These are phyloP conservation scores for Perdita meconis DNA, from an alignment of 2,888 invertebrate genomes.

Conservation along the genomic window DNA sequence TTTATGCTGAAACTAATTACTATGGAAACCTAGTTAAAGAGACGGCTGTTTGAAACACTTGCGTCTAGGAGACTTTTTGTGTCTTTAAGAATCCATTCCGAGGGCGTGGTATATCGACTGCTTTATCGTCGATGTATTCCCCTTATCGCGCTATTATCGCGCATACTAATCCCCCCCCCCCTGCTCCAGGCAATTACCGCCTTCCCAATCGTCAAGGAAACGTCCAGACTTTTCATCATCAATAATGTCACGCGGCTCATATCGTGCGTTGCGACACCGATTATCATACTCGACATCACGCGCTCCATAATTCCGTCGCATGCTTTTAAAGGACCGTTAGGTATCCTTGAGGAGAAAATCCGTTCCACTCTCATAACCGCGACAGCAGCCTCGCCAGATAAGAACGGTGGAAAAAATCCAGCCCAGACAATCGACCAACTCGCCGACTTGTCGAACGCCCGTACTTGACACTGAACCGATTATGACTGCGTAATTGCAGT, in stretches of 20 bases:
- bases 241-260: slow-evolving; percentile 26
- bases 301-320: slow-evolving; percentile 28
- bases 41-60: no score
- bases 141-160: no score
- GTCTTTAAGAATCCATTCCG: neutral
- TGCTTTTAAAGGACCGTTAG: slow-evolving; percentile 52
- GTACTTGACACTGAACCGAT: slow-evolving; percentile 67
- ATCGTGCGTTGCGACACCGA: slow-evolving; percentile 15
- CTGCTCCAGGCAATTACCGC: neutral
- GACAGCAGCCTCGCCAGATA: neutral
- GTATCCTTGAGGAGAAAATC: slow-evolving; percentile 59
- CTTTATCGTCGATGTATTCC: no score
- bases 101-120: neutral
- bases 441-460: slow-evolving; percentile 19
- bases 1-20: neutral
- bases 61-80: neutral
- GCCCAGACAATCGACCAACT: neutral
- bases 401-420: neutral
- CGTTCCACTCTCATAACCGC: slow-evolving; percentile 45
- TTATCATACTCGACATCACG: slow-evolving; percentile 47
- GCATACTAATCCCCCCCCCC: neutral
- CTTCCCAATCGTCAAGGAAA: neutral
- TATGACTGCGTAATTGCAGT: slow-evolving; percentile 38
- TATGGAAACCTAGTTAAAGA: no score
- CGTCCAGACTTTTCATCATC: slow-evolving; percentile 1